Conservation (phyloP, 1,140 invertebrate genomes). For the Drosophila sturtevanti region DNA sequence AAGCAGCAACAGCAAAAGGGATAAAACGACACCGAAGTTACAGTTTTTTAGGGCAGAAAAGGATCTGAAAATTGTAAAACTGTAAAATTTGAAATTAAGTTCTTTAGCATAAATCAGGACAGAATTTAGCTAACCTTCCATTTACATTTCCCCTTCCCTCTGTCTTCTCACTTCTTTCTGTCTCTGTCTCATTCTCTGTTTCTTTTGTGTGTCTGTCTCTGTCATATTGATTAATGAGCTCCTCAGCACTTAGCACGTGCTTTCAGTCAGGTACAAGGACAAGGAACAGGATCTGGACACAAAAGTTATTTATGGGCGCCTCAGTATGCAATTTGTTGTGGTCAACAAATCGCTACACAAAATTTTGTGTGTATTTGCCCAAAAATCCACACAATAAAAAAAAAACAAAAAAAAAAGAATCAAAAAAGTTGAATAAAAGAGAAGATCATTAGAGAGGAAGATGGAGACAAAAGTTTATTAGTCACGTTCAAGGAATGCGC, state of each 20-base stretch:
- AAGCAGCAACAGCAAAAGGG: constrained; percentile 8
- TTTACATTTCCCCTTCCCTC: background rate
- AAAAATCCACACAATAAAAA: constrained; percentile 16
- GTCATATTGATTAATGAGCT: constrained; percentile 67
- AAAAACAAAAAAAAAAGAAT: constrained; percentile 11
- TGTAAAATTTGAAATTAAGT: constrained; percentile 59
- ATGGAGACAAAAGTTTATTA: constrained; percentile 65
- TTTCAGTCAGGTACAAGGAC: constrained; percentile 67
- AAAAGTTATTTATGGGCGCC: constrained; percentile 66
- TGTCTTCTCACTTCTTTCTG: background rate
- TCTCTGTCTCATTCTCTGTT: background rate
- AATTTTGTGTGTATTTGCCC: constrained; percentile 38
- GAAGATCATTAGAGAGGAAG: constrained; percentile 46
- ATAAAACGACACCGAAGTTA: background rate
- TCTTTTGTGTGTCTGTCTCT: background rate
- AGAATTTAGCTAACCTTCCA: constrained; percentile 1
- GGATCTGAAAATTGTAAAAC: constrained; percentile 33
- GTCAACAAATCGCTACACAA: constrained; percentile 78
- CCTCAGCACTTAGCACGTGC: constrained; percentile 75
- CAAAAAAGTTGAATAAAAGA: constrained; percentile 15
- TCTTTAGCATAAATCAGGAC: constrained; percentile 66
- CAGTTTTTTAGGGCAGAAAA: constrained; percentile 7
- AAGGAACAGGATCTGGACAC: constrained; percentile 14
- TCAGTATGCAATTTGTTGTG: constrained; percentile 77
- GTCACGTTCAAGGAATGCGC: constrained; percentile 76